A percentile compares a stretch with the other conserved stretches of the same genome.
phyloP scores from a whole-genome alignment of 2,888 invertebrate species.

The Amiota communis region DNA sequence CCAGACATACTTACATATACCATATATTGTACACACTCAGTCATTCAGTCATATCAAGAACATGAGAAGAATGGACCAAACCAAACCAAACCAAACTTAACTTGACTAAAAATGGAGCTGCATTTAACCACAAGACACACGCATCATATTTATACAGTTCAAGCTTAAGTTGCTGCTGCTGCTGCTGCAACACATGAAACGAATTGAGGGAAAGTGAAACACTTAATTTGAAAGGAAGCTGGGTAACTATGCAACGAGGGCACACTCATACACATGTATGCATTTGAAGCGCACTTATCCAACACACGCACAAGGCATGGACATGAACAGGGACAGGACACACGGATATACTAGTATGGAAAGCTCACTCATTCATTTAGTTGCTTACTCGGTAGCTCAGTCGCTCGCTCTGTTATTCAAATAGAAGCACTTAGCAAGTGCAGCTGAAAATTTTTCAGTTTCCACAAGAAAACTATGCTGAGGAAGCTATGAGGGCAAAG shows the following conservation, averaged over 20 bases:
- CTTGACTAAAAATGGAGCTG: slow-evolving; percentile 30
- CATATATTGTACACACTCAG: too few species aligned
- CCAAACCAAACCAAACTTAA: too few species aligned
- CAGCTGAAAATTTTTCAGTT: slow-evolving; percentile 8
- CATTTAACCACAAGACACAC: slow-evolving; percentile 52
- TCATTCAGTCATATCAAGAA: too few species aligned
- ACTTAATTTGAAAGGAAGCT: slow-evolving; percentile 40
- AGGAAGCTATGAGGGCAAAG: neutral
- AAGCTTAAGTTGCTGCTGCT: slow-evolving; percentile 3
- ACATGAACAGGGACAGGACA: neutral
- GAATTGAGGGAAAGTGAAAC: neutral
- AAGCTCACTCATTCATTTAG: neutral
- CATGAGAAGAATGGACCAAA: too few species aligned
- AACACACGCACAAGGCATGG: neutral
- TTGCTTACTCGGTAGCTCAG: neutral
- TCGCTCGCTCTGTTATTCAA: slow-evolving; percentile 16
- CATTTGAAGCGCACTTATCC: slow-evolving; percentile 21
- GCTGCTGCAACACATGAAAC: slow-evolving; percentile 3
- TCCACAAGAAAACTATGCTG: neutral
- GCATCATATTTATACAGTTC: slow-evolving; percentile 42
- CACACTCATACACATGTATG: neutral
- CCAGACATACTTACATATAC: neutral
- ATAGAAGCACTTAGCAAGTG: slow-evolving; percentile 24
- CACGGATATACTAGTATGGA: neutral
- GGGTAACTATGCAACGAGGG: slow-evolving; percentile 36